Percentiles rank a stretch among this genome's conserved stretches.
phyloP scores from a whole-genome alignment of 2,888 invertebrate species.

The Octonoba sinensis region DNA sequence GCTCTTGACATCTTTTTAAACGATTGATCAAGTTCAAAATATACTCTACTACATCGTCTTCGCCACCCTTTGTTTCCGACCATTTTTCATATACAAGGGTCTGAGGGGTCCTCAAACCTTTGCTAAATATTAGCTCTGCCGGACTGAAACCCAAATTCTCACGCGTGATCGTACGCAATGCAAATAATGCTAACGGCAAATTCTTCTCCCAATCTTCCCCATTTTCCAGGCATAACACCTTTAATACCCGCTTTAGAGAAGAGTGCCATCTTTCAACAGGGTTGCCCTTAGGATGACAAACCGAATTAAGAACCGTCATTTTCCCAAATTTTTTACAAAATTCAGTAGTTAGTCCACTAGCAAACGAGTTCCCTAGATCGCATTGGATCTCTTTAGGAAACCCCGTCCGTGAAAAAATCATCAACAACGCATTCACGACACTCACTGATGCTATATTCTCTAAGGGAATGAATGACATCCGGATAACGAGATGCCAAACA shows the following conservation, averaged over 20 bases:
- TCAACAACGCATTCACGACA: not conserved
- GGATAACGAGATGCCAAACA: constrained; percentile 5
- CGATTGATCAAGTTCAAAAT: constrained; percentile 21
- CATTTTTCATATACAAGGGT: constrained; percentile 30
- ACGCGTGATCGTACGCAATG: constrained; percentile 12
- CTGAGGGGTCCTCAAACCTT: constrained; percentile 23
- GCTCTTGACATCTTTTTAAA: constrained; percentile 21
- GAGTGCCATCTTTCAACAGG: constrained; percentile 8
- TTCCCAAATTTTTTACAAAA: constrained; percentile 11
- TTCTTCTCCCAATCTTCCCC: constrained; percentile 13
- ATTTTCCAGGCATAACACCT: constrained; percentile 17
- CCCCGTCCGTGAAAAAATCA: constrained; percentile 1
- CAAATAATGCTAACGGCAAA: constrained; percentile 28
- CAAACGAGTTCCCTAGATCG: constrained; percentile 19
- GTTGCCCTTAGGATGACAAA: constrained; percentile 29
- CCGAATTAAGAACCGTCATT: not conserved
- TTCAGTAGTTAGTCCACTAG: constrained; percentile 1
- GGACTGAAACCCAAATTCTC: constrained; percentile 24
- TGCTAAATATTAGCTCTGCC: constrained; percentile 22
- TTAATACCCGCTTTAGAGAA: constrained; percentile 16
- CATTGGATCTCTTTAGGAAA: constrained; percentile 5
- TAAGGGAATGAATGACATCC: not conserved
- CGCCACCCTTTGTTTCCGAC: not conserved
- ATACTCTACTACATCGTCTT: not conserved
- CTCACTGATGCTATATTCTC: not conserved